phyloP scores from a whole-genome alignment of 1,140 invertebrate species.

The Archegozetes longisetosus region DNA sequence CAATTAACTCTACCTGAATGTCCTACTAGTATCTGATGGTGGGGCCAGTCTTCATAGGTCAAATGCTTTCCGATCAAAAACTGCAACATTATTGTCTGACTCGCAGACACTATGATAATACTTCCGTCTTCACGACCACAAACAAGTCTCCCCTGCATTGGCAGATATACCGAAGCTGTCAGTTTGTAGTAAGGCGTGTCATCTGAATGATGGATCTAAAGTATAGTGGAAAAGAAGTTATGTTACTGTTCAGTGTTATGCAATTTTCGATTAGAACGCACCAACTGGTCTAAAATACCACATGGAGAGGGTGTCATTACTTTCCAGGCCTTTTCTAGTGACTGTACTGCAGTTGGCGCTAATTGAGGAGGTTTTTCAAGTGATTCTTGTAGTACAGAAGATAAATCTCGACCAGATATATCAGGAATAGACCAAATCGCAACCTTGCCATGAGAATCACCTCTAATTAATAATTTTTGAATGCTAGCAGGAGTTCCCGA shows the following conservation, averaged over 20 bases:
- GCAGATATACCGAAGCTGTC: slow-evolving; percentile 79
- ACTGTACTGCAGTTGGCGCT: slow-evolving; percentile 24
- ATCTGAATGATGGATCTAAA: not conserved
- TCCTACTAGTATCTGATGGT: slow-evolving; percentile 69
- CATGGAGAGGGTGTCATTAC: slow-evolving; percentile 67
- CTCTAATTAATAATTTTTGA: slow-evolving; percentile 56
- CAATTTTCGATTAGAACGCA: slow-evolving; percentile 27
- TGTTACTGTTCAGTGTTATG: not conserved
- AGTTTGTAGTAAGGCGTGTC: slow-evolving; percentile 36
- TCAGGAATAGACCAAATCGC: slow-evolving; percentile 75
- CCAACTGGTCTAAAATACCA: slow-evolving; percentile 75
- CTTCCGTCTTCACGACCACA: slow-evolving; percentile 88
- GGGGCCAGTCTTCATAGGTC: slow-evolving; percentile 71
- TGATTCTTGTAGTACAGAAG: slow-evolving; percentile 41
- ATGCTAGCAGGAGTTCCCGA: slow-evolving; percentile 40
- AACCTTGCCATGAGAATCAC: slow-evolving; percentile 74
- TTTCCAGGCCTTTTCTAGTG: slow-evolving; percentile 61
- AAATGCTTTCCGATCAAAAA: slow-evolving; percentile 77
- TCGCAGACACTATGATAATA: slow-evolving; percentile 91
- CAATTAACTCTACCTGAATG: slow-evolving; percentile 89
- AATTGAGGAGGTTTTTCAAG: slow-evolving; percentile 26
- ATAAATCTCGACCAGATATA: slow-evolving; percentile 46
- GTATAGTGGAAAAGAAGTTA: not conserved
- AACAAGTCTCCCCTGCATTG: slow-evolving; percentile 77
- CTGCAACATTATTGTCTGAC: slow-evolving; percentile 85